Evolutionary conservation across 1,140 invertebrate genomes (phyloP).

Genomic region (Bombus vancouverensis): DNA sequence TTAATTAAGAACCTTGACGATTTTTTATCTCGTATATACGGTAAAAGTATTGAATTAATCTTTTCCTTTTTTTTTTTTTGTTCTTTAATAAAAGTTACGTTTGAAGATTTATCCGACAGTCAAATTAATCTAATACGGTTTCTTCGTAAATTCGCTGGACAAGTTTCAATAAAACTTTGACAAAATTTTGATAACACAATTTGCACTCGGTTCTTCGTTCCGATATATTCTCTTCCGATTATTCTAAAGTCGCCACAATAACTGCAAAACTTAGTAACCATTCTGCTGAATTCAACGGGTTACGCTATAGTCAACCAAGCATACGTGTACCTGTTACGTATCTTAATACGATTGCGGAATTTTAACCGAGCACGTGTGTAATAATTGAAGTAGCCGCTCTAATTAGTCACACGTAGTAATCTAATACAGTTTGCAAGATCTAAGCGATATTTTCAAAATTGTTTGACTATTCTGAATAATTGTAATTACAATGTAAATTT

Average conservation of each 20-base stretch:
- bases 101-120: not conserved
- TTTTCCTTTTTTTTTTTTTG: too few species aligned
- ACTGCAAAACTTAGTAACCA: conserved; percentile 13
- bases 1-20: not conserved
- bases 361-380: not conserved
- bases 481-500: not conserved
- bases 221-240: conserved; percentile 26
- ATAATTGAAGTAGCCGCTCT: not conserved
- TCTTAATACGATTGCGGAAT: not conserved
- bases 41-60: not conserved
- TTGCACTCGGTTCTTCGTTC: not conserved
- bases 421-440: not conserved
- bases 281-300: not conserved
- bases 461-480: not conserved
- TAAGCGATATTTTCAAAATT: not conserved
- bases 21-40: not conserved
- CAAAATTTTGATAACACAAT: conserved; percentile 9
- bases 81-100: not conserved
- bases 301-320: not conserved
- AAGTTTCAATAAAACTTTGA: not conserved
- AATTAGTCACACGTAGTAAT: not conserved
- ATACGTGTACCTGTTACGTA: not conserved
- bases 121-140: not conserved
- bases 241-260: conserved; percentile 7
- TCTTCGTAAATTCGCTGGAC: not conserved